Percentiles rank a stretch among this genome's conserved stretches.
Evolutionary conservation across 2,113 vertebrate genomes (phyloP).

Genomic region (Pelodiscus sinensis): DNA sequence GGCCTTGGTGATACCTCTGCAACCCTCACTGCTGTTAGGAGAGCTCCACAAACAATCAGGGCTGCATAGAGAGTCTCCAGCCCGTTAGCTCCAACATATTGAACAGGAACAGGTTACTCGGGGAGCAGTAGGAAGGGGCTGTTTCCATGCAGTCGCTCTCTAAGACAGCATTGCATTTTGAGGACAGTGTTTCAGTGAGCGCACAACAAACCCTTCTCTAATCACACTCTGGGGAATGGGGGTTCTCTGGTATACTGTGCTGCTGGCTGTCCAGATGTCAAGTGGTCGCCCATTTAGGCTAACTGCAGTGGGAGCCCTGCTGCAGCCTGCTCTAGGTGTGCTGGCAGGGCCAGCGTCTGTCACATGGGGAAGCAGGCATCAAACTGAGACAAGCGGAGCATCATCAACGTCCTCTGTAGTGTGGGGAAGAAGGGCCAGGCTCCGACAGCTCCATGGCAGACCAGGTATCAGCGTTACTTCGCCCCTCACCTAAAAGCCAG

Average conservation of each 20-base stretch:
- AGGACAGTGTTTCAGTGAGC: too few species aligned
- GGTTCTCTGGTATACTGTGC: too few species aligned
- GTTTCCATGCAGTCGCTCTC: background rate
- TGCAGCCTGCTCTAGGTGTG: too few species aligned
- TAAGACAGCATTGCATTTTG: too few species aligned
- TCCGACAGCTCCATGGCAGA: background rate
- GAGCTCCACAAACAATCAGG: background rate
- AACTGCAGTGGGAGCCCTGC: too few species aligned
- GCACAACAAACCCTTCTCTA: too few species aligned
- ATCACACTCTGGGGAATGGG: too few species aligned
- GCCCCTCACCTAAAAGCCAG: background rate
- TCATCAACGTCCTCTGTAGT: background rate
- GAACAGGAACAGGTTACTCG: accelerated
- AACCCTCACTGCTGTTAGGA: background rate
- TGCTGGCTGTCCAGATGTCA: too few species aligned
- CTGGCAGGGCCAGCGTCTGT: too few species aligned
- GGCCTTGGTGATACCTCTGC: background rate
- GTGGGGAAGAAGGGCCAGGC: background rate
- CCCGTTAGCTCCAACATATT: background rate
- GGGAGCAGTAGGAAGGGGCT: background rate
- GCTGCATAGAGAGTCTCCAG: background rate
- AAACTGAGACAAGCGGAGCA: background rate
- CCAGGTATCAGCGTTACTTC: background rate
- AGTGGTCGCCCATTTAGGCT: too few species aligned
- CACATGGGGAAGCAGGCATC: too few species aligned